These are phyloP conservation scores for Panthera leo DNA, from an alignment of 2,113 vertebrate genomes.

Conservation along the genomic window DNA sequence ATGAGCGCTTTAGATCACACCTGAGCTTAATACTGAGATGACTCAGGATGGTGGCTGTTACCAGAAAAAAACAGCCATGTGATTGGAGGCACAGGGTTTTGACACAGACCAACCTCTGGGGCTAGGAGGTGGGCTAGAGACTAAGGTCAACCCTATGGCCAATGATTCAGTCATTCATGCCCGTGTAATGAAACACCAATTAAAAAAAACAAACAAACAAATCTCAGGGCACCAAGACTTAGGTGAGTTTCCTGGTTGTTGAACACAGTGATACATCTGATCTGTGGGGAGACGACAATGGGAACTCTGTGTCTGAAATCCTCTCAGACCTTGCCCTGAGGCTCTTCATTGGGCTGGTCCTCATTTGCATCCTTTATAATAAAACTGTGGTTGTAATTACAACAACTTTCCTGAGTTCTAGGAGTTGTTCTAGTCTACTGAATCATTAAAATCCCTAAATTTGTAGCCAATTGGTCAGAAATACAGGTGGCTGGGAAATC, in stretches of 20 bases:
- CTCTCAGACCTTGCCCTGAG: neutral
- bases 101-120: neutral
- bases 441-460: neutral
- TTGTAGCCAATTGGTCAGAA: neutral
- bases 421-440: neutral
- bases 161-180: neutral
- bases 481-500: neutral
- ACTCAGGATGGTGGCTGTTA: neutral
- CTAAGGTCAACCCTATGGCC: neutral
- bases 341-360: neutral
- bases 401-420: neutral
- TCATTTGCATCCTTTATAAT: neutral
- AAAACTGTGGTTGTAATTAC: neutral
- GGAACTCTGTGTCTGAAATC: neutral
- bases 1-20: neutral
- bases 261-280: neutral
- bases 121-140: neutral
- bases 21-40: neutral
- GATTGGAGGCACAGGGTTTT: neutral
- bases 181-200: neutral
- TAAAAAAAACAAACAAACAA: neutral
- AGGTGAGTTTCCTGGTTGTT: neutral
- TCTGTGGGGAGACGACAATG: neutral
- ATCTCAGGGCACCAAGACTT: neutral
- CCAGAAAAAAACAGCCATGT: neutral